Evolutionary conservation across 2,797 vertebrate genomes (phyloP), one percentile per base, ranked within the genome.

Genomic region (Sebastes oblongus): DNA sequence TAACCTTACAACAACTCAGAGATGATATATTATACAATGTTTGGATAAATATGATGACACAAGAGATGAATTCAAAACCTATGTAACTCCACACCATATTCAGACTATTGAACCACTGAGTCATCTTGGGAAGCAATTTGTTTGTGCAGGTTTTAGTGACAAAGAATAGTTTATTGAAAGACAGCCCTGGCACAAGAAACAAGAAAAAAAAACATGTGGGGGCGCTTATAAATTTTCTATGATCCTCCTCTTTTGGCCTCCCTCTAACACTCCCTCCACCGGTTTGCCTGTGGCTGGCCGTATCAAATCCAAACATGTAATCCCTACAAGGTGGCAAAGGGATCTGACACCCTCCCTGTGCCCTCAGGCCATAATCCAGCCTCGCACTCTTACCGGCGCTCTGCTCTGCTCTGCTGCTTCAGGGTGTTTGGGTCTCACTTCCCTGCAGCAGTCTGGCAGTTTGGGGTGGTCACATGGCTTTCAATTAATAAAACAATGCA

Each of bases 241-340:
- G 58, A 66, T 78, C 76, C 77, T 70, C 30, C 72, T 66, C 74
- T 68, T 77, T n/a, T 67, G 36, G 72, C 66, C 56, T 39, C 46
- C 32, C 22, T 72, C 75, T 36, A 60, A 32, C 66, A 14, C 46
- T 42, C 46, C 52, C 54, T 77, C 56, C 65, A 36, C 69, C 22
- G 20, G 46, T 76, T 52, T 78, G 79, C 78, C 82, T 80, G 78
- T 83, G 85, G 86, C 82, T 77, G 73, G 60, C 79, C 69, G 71
- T 86, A 86, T 86, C 78, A 73, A 90, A 92, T 89, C 81, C 81
- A 83, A 79, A 85, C 82, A 68, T 88, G 78, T 89, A 92, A 90
- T 93, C 91, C 91, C 79, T 83, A 75, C 81, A 77, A 90, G 85
- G 91, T 87, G 71, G 77, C 78, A 75, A 74, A 86, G 59, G 86